Percentiles rank a stretch among this genome's conserved stretches.
Evolutionary conservation across 2,113 vertebrate genomes (phyloP).

Genomic region (Asarcornis scutulata): DNA sequence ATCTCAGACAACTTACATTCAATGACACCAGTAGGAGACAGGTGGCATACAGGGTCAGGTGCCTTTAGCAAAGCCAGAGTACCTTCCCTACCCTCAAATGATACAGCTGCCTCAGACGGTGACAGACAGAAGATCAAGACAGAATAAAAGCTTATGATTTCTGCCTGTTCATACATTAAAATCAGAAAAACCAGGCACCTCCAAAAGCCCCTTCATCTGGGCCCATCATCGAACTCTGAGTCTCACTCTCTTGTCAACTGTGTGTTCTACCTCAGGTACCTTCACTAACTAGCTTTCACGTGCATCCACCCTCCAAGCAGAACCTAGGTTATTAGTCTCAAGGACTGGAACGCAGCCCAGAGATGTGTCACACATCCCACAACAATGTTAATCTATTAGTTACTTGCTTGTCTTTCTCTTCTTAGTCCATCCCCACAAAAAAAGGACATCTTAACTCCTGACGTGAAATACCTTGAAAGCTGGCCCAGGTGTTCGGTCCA

Average conservation of each 20-base stretch:
- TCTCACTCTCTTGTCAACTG: not conserved
- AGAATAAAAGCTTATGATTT: not conserved
- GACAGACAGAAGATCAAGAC: not conserved
- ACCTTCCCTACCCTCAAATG: not conserved
- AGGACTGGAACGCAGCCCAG: not conserved
- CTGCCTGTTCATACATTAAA: not conserved
- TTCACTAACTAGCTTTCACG: not conserved
- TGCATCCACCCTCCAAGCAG: not conserved
- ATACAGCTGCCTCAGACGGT: not conserved
- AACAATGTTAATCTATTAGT: not conserved
- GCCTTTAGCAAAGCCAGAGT: not conserved
- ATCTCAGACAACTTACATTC: not conserved
- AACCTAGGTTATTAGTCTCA: not conserved
- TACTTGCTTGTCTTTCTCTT: not conserved
- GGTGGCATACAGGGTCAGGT: not conserved
- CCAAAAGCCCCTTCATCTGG: not conserved
- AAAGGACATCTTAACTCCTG: not conserved
- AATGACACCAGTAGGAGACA: conserved; percentile 16
- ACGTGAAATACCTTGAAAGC: conserved; percentile 89
- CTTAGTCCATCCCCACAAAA: not conserved
- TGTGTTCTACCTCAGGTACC: not conserved
- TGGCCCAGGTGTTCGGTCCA: conserved; percentile 93
- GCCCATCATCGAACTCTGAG: not conserved
- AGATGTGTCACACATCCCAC: not conserved
- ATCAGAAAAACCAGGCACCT: fast-evolving